Evolutionary conservation across 2,113 vertebrate genomes (phyloP).

Genomic region (Aphelocoma coerulescens): DNA sequence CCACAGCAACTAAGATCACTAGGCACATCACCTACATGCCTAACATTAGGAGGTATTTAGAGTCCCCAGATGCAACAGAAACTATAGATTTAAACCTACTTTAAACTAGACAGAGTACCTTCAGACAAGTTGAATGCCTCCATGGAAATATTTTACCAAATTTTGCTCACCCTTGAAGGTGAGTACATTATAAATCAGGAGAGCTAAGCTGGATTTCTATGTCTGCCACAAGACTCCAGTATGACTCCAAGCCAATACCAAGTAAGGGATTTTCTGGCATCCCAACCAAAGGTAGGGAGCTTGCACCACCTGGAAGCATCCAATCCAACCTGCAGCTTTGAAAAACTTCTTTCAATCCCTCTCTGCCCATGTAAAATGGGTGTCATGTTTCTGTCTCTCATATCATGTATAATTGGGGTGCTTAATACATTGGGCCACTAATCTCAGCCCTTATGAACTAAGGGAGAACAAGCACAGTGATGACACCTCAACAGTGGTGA

Average conservation of each 20-base stretch:
- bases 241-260: background rate
- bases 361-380: background rate
- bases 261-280: background rate
- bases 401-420: fast-evolving
- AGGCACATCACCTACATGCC: background rate
- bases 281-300: background rate
- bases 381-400: background rate
- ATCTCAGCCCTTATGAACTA: background rate
- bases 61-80: background rate
- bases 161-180: background rate
- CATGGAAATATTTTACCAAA: background rate
- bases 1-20: background rate
- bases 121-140: background rate
- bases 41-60: background rate
- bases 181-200: background rate
- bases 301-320: background rate
- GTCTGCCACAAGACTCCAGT: background rate
- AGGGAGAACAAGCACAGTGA: background rate
- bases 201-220: background rate
- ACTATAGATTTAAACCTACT: background rate
- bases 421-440: background rate
- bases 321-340: background rate
- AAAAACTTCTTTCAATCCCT: background rate
- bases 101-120: background rate
- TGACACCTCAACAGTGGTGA: background rate